Percentiles rank a stretch among this genome's conserved stretches.
Conservation (phyloP, 2,113 vertebrate genomes). For the Pterocles gutturalis region DNA sequence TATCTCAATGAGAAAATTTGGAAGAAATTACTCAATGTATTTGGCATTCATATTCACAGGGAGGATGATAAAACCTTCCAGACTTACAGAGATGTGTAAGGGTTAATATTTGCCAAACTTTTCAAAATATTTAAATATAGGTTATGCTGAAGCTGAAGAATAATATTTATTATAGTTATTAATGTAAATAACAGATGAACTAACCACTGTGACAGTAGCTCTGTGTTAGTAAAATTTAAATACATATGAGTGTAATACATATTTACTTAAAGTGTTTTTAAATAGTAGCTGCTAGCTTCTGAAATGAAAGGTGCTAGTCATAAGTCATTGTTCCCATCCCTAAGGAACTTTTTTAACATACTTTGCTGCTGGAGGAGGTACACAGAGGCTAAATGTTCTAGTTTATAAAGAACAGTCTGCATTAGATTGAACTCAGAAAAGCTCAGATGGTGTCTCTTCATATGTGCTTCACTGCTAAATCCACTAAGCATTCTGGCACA, state of each 20-base stretch:
- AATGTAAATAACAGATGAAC: background rate
- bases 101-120: background rate
- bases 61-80: background rate
- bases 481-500: background rate
- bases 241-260: background rate
- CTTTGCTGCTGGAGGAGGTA: background rate
- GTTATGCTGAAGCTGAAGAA: background rate
- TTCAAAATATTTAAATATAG: background rate
- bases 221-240: background rate
- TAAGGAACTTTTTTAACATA: background rate
- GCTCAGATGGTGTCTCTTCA: background rate
- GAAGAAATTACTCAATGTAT: background rate
- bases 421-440: background rate
- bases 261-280: background rate
- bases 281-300: background rate
- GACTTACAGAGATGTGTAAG: background rate
- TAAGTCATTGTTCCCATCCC: background rate
- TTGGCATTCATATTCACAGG: background rate
- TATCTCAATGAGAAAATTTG: background rate
- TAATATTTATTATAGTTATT: background rate
- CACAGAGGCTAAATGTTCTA: background rate
- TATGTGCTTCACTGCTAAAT: background rate
- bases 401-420: background rate
- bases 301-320: background rate
- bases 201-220: background rate